These are phyloP conservation scores for Prenolepis imparis DNA, from an alignment of 2,888 invertebrate species.

Conservation along the genomic window DNA sequence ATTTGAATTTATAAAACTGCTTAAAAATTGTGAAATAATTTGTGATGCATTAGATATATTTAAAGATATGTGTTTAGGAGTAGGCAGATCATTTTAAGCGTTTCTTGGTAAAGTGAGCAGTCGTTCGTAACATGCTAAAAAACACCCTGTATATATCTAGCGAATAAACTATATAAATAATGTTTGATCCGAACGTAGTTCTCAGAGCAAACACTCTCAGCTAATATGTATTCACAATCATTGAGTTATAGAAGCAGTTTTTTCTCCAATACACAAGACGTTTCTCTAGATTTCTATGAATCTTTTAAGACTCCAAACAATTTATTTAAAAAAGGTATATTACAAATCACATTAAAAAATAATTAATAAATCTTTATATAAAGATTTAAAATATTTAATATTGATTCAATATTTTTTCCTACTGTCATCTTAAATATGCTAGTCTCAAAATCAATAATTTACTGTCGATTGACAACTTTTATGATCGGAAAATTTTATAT, in stretches of 20 bases:
- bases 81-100: background rate
- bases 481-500: background rate
- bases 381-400: background rate
- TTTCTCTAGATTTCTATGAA: background rate
- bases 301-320: background rate
- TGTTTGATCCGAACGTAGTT: slow-evolving; percentile 13
- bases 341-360: background rate
- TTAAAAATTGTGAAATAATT: background rate
- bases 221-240: slow-evolving; percentile 3
- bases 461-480: background rate
- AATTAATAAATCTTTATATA: background rate
- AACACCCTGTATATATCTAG: background rate
- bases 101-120: background rate
- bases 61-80: background rate
- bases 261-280: background rate
- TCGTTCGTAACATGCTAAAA: background rate
- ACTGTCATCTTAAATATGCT: background rate
- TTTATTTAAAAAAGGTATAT: slow-evolving; percentile 11
- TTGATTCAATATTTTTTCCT: background rate
- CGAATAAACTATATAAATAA: slow-evolving; percentile 38
- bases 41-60: background rate
- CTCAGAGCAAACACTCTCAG: slow-evolving; percentile 4
- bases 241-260: background rate
- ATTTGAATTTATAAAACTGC: background rate
- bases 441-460: background rate